These are phyloP conservation scores for Oreochromis tanganicae DNA, from an alignment of 2,113 vertebrate genomes.

Conservation along the genomic window DNA sequence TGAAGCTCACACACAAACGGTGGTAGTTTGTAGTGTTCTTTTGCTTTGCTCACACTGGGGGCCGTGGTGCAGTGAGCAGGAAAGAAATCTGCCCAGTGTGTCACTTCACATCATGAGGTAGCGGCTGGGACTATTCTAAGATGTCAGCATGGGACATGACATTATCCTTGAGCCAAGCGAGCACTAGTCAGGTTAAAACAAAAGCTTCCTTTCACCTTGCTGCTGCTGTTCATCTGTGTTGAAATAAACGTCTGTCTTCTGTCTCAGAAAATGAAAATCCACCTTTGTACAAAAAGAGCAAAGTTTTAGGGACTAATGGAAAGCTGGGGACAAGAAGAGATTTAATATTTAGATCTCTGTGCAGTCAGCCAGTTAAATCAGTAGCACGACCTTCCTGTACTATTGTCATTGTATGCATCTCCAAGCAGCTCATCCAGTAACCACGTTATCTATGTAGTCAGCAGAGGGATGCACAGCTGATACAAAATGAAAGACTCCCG, in stretches of 20 bases:
- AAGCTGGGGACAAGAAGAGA: constrained; percentile 8
- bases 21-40: constrained; percentile 15
- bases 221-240: constrained; percentile 1
- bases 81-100: constrained; percentile 38
- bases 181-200: constrained; percentile 26
- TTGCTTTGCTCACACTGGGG: constrained; percentile 36
- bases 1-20: constrained; percentile 10
- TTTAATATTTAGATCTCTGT: constrained; percentile 56
- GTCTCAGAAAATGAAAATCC: neutral
- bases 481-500: constrained; percentile 30
- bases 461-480: constrained; percentile 18
- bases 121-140: constrained; percentile 30
- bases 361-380: constrained; percentile 40
- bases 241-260: constrained; percentile 14
- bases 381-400: constrained; percentile 38
- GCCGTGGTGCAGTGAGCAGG: constrained; percentile 35
- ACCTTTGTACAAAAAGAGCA: neutral
- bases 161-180: constrained; percentile 53
- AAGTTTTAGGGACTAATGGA: constrained; percentile 18
- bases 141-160: constrained; percentile 48
- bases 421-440: constrained; percentile 15
- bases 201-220: constrained; percentile 25
- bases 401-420: constrained; percentile 10
- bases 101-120: constrained; percentile 61
- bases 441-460: constrained; percentile 14